Evolutionary conservation across 2,797 vertebrate species (phyloP), one percentile per base, ranked within the genome.

Genomic region (Xerus rutilus): DNA sequence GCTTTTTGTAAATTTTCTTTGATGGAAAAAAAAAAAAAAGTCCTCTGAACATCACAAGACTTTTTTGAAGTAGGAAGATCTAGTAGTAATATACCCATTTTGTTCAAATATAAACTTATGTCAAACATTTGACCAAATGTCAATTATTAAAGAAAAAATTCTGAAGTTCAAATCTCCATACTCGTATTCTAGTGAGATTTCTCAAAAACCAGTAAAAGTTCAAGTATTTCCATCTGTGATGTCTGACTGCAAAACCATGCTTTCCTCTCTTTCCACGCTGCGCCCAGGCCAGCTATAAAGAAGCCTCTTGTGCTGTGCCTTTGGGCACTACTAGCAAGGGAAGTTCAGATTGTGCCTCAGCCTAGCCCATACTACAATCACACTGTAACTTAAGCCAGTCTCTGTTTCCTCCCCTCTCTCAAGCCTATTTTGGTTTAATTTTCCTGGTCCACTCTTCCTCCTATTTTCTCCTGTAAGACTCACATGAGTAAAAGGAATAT

Each of bases 71-170:
- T 52, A 18, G 3, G 13, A 5, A 79, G 1, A 91, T 21, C 10
- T 82, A 17, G 2, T 30, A 17, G 57, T 49, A 39, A 13, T 57
- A 35, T 59, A 77, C 13, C 0, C 1, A 14, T 59, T 81, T 94
- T 91, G 2, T 17, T 74, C 21, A 79, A 25, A 1, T n/a, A 62
- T 54, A 13, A 89, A 62, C 2, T 76, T 43, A 18, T 72, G 13
- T 11, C 62, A 49, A 82, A 85, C 7, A 76, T 30, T 67, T 82
- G 15, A 72, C 12, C 4, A 86, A 91, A 73, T 67, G 11, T 20
- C 35, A 89, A 57, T 76, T 79, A 69, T 45, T 59, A 70, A 89
- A 92, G 90, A 95, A 17, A 47, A 47, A 76, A 47, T 47, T 14
- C 7, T 64, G 45, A 88, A 76, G 25, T 23, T 89, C n/a, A 84